These are phyloP conservation scores for Petrophora chlorosata DNA, from an alignment of 2,888 invertebrate genomes.

Conservation along the genomic window DNA sequence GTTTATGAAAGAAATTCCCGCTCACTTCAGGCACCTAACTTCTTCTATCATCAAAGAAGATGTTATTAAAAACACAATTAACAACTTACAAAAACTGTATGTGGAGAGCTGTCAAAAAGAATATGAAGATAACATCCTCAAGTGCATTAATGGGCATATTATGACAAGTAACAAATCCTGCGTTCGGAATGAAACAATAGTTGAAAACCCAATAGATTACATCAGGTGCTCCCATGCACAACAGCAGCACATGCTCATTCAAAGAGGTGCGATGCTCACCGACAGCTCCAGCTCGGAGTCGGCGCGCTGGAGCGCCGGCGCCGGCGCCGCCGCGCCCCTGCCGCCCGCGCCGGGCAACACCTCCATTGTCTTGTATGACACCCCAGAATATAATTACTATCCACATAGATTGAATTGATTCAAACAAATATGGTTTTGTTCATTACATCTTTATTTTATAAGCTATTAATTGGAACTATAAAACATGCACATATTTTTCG, in stretches of 20 bases:
- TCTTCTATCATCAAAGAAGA: slow-evolving; percentile 48
- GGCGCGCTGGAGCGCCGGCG: background rate
- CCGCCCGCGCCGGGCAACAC: background rate
- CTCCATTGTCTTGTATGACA: slow-evolving; percentile 37
- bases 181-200: slow-evolving; percentile 23
- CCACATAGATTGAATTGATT: slow-evolving; percentile 57
- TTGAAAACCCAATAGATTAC: slow-evolving; percentile 54
- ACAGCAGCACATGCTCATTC: background rate
- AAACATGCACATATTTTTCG: background rate
- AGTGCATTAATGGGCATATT: slow-evolving; percentile 31
- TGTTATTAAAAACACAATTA: slow-evolving; percentile 46
- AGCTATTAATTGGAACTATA: background rate
- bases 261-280: background rate
- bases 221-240: slow-evolving; percentile 33
- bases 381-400: slow-evolving; percentile 67
- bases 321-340: background rate
- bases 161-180: slow-evolving; percentile 17
- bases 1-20: slow-evolving; percentile 56
- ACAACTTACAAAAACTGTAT: slow-evolving; percentile 46
- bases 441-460: slow-evolving; percentile 1
- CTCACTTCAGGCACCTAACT: slow-evolving; percentile 43
- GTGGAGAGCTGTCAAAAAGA: slow-evolving; percentile 40
- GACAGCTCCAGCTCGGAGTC: background rate
- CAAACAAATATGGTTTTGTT: background rate
- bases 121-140: slow-evolving; percentile 37